phyloP scores from a whole-genome alignment of 2,888 invertebrate genomes.

The Pachliopta kotzebuea region DNA sequence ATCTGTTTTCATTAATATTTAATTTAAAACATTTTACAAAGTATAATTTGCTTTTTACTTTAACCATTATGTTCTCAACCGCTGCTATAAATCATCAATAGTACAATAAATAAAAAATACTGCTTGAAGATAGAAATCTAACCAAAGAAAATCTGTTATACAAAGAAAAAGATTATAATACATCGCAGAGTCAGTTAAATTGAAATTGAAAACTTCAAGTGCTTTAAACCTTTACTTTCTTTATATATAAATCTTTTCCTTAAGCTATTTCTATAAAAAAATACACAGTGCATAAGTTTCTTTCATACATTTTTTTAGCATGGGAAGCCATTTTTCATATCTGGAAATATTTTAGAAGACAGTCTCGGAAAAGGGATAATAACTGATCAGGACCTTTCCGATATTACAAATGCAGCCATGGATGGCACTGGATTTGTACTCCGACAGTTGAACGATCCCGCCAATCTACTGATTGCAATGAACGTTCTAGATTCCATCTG shows the following conservation, averaged over 20 bases:
- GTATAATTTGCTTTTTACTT: no score
- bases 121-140: no score
- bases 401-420: slow-evolving; percentile 54
- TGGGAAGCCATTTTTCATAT: slow-evolving; percentile 59
- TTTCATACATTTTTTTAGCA: slow-evolving; percentile 40
- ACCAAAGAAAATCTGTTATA: no score
- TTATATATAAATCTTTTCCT: background rate
- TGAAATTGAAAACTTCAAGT: no score
- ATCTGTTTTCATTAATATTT: no score
- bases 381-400: slow-evolving; percentile 46
- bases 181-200: no score
- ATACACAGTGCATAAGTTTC: background rate
- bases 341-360: slow-evolving; percentile 50
- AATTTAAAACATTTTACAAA: background rate
- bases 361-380: slow-evolving; percentile 40
- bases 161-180: no score
- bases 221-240: no score
- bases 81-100: no score
- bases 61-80: no score
- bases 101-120: no score
- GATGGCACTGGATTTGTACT: slow-evolving; percentile 58
- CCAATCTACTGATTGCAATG: slow-evolving; percentile 43
- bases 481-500: slow-evolving; percentile 44
- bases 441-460: slow-evolving; percentile 10
- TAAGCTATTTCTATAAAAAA: background rate